Conservation (phyloP, 2,888 invertebrate genomes). For the Diarsia rubi region DNA sequence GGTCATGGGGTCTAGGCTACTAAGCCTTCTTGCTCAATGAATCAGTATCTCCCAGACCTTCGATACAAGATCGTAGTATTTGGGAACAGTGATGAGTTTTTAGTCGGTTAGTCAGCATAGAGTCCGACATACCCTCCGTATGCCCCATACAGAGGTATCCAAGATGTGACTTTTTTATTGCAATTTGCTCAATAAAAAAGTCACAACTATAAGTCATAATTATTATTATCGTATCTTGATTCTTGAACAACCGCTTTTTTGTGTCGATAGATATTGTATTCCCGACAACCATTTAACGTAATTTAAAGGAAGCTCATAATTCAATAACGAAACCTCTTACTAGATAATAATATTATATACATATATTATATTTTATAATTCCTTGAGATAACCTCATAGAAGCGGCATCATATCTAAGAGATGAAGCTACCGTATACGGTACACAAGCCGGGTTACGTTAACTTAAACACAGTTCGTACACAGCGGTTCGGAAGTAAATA, state of each 20-base stretch:
- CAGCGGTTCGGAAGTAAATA: conserved; percentile 7
- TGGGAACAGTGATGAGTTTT: too few species aligned
- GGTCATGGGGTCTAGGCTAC: too few species aligned
- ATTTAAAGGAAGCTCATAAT: neutral
- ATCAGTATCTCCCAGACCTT: too few species aligned
- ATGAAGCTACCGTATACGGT: neutral
- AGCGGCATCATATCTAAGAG: conserved; percentile 7
- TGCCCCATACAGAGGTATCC: too few species aligned
- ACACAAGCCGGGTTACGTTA: conserved; percentile 23
- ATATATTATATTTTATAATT: too few species aligned
- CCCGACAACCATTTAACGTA: neutral
- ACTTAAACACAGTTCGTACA: conserved; percentile 22
- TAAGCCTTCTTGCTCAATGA: too few species aligned
- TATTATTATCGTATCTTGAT: neutral
- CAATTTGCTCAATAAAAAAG: too few species aligned
- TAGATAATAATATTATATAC: neutral
- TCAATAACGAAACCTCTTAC: neutral
- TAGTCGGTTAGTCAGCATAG: too few species aligned
- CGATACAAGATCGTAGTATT: too few species aligned
- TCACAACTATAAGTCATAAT: neutral
- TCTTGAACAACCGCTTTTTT: neutral
- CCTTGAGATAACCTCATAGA: conserved; percentile 1
- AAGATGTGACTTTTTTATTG: too few species aligned
- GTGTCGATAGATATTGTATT: neutral
- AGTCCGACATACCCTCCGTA: too few species aligned